Conservation (phyloP, 2,113 vertebrate genomes). For the Pardalotus punctatus region DNA sequence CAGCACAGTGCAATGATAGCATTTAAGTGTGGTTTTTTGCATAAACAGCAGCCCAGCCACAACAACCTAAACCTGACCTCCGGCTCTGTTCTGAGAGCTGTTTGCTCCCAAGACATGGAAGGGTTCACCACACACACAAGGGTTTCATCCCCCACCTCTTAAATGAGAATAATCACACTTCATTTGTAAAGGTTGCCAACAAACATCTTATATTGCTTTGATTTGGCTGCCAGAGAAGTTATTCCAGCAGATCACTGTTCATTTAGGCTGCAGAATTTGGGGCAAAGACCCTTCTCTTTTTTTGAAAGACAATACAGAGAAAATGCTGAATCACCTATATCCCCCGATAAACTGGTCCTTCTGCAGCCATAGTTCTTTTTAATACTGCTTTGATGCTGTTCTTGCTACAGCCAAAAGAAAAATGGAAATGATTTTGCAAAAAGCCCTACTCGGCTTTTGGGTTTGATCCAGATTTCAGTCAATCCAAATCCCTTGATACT, state of each 20-base stretch:
- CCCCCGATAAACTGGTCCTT: neutral
- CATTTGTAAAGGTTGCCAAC: neutral
- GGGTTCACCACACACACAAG: neutral
- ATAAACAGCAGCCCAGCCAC: neutral
- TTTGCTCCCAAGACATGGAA: neutral
- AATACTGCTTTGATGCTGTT: neutral
- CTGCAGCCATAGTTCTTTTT: neutral
- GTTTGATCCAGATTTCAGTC: neutral
- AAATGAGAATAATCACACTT: neutral
- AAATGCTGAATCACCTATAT: neutral
- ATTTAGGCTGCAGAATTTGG: neutral
- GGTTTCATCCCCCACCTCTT: neutral
- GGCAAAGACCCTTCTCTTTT: neutral
- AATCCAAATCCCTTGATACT: neutral
- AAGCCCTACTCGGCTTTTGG: neutral
- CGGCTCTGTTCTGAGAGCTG: neutral
- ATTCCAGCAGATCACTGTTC: neutral
- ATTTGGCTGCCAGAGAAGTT: neutral
- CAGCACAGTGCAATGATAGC: neutral
- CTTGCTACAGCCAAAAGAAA: neutral
- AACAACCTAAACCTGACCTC: neutral
- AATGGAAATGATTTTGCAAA: neutral
- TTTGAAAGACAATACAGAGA: neutral
- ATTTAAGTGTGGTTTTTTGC: neutral
- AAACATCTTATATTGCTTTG: neutral